phyloP scores from a whole-genome alignment of 2,113 vertebrate species.

The Propithecus coquereli region DNA sequence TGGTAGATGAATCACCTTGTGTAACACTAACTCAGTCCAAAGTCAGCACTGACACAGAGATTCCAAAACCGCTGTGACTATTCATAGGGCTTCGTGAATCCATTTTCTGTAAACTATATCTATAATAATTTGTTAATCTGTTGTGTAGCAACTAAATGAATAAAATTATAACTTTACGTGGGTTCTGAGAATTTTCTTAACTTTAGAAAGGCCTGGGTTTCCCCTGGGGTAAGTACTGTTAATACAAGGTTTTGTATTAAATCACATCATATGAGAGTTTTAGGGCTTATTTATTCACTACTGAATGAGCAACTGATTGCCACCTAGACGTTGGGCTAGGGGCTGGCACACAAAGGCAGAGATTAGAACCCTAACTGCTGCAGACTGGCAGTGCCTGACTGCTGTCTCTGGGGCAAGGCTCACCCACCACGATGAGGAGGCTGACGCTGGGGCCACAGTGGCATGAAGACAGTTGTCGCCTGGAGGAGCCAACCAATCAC shows the following conservation, averaged over 20 bases:
- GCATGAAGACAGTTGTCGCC: background rate
- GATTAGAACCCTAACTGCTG: background rate
- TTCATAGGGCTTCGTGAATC: background rate
- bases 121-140: background rate
- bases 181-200: background rate
- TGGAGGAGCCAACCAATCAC: background rate
- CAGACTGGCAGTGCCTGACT: background rate
- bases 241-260: background rate
- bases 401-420: background rate
- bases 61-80: background rate
- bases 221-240: background rate
- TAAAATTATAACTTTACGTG: background rate
- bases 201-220: background rate
- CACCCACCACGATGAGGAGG: background rate
- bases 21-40: background rate
- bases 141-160: background rate
- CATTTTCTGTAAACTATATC: background rate
- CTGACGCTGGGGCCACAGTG: background rate
- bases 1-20: background rate
- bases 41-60: background rate
- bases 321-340: background rate
- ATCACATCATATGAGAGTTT: background rate
- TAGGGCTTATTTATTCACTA: background rate
- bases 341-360: background rate
- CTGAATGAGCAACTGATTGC: background rate